Evolutionary conservation across 2,113 vertebrate genomes (phyloP).

Genomic region (Alligator sinensis): DNA sequence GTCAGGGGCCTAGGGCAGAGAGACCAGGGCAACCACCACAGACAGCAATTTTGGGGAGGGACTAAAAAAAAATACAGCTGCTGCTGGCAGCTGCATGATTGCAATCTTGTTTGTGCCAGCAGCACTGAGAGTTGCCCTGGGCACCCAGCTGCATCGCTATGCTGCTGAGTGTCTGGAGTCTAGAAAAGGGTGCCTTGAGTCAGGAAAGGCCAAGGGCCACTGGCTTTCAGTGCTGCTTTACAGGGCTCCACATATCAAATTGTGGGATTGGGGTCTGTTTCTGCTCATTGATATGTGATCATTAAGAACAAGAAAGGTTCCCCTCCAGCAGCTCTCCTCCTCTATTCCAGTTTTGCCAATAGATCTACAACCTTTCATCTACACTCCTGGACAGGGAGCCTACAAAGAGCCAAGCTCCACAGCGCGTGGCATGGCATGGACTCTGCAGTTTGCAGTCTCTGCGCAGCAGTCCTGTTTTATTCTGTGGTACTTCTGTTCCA

Average conservation of each 20-base stretch:
- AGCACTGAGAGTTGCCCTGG: no score
- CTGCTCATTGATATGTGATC: background rate
- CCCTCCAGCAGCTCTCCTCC: no score
- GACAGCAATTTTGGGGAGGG: no score
- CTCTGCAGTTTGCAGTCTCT: background rate
- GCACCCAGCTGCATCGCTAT: no score
- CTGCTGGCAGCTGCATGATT: no score
- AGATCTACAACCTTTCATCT: background rate
- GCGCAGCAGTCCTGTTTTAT: background rate
- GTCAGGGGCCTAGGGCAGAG: no score
- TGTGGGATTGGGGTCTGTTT: background rate
- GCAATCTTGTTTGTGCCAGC: no score
- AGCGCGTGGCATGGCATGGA: fast-evolving
- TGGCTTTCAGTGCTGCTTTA: background rate
- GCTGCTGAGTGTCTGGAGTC: no score
- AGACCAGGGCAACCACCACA: no score
- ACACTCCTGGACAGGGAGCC: background rate
- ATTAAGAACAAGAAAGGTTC: background rate
- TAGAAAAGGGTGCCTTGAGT: background rate
- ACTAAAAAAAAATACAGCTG: no score
- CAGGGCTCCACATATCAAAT: background rate
- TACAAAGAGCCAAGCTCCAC: fast-evolving
- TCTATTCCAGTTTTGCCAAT: no score
- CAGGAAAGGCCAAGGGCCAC: background rate
- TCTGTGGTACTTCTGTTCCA: background rate